A percentile compares a stretch with the other conserved stretches of the same genome.
Conservation (phyloP, 2,888 invertebrate genomes). For the Ganaspis brasiliensis region DNA sequence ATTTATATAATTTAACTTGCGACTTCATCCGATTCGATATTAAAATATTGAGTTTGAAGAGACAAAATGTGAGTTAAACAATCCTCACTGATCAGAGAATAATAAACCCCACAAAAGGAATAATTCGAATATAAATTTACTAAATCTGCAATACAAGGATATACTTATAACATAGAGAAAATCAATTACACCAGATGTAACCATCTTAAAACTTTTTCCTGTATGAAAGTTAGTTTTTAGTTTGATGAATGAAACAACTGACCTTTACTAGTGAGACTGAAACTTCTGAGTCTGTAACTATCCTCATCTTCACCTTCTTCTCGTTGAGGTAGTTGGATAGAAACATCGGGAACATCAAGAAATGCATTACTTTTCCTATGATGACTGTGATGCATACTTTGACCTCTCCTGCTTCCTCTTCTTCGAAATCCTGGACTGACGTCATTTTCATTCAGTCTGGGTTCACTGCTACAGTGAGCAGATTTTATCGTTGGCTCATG, state of each 20-base stretch:
- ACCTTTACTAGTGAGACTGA: constrained; percentile 96
- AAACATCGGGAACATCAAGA: constrained; percentile 86
- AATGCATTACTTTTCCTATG: constrained; percentile 87
- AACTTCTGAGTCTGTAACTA: constrained; percentile 94
- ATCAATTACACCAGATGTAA: no score
- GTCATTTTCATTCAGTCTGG: constrained; percentile 85
- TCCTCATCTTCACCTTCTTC: constrained; percentile 92
- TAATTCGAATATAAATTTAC: no score
- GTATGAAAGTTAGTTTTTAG: neutral
- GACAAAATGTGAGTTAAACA: no score
- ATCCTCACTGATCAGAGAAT: no score
- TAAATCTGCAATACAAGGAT: no score
- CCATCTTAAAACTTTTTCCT: no score
- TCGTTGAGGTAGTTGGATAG: constrained; percentile 85
- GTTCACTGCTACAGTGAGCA: constrained; percentile 86
- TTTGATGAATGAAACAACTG: constrained; percentile 76
- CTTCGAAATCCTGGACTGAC: constrained; percentile 86
- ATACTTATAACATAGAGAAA: no score
- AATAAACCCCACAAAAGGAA: no score
- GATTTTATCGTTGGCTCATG: constrained; percentile 81
- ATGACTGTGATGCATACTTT: constrained; percentile 81
- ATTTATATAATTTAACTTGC: no score
- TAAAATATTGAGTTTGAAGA: no score
- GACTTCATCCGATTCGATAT: no score
- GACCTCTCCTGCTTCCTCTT: constrained; percentile 84